These are phyloP conservation scores for Sinodicranocentrus sp. DNA, from an alignment of 2,888 invertebrate species.

Conservation along the genomic window DNA sequence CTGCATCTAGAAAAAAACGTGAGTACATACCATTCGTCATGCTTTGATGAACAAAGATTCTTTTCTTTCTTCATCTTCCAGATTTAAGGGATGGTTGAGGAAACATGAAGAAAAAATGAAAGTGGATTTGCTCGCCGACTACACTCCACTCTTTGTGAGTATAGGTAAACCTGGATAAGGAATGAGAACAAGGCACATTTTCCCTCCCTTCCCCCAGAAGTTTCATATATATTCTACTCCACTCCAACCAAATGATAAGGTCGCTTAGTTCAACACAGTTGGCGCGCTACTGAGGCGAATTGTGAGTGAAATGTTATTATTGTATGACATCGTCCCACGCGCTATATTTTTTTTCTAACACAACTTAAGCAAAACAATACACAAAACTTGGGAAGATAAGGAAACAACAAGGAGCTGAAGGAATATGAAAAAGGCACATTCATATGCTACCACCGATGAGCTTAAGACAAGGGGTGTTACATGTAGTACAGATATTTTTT, in stretches of 20 bases:
- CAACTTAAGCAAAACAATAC: conserved; percentile 33
- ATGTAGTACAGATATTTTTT: not conserved
- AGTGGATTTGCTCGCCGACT: conserved; percentile 34
- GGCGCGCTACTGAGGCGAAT: conserved; percentile 14
- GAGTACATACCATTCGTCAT: conserved; percentile 65
- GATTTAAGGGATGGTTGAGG: conserved; percentile 38
- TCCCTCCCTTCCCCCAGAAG: conserved; percentile 12
- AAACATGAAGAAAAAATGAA: conserved; percentile 27
- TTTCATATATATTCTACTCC: conserved; percentile 4
- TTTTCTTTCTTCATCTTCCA: conserved; percentile 43
- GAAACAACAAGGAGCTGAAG: conserved; percentile 22
- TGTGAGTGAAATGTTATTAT: conserved; percentile 22
- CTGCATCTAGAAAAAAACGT: conserved; percentile 44
- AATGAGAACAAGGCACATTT: conserved; percentile 16
- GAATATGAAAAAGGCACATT: conserved; percentile 30
- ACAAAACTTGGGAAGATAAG: conserved; percentile 48
- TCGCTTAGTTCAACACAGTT: conserved; percentile 34
- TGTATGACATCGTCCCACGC: conserved; percentile 51
- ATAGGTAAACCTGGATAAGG: conserved; percentile 14
- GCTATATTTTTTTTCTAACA: conserved; percentile 20
- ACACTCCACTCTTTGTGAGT: conserved; percentile 6
- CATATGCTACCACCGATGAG: conserved; percentile 44
- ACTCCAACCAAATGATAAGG: conserved; percentile 37
- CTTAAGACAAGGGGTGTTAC: too few species aligned
- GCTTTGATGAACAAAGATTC: conserved; percentile 56